Evolutionary conservation across 2,888 invertebrate species (phyloP).

Genomic region (Cyaniris semiargus): DNA sequence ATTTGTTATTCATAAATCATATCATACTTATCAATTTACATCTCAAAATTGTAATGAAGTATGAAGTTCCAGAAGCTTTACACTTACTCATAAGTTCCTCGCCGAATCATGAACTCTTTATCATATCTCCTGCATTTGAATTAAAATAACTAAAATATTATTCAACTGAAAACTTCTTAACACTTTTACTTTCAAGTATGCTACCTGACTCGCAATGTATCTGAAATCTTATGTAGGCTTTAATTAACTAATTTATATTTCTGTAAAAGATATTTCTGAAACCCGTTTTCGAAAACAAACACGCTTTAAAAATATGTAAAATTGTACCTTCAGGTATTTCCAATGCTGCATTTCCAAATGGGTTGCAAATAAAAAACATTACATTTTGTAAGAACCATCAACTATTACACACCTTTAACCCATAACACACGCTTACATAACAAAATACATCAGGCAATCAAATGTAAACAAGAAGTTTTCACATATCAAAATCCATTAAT

Average conservation of each 20-base stretch:
- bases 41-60: background rate
- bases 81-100: background rate
- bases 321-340: constrained; percentile 87
- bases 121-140: background rate
- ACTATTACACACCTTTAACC: background rate
- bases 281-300: background rate
- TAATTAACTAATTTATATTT: background rate
- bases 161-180: background rate
- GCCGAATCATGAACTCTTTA: background rate
- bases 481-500: background rate
- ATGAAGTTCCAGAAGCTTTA: background rate
- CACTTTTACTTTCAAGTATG: background rate
- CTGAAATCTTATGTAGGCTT: background rate
- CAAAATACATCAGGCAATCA: background rate
- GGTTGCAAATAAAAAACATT: constrained; percentile 50
- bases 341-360: constrained; percentile 83
- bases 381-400: constrained; percentile 21
- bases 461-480: constrained; percentile 12
- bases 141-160: background rate
- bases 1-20: background rate
- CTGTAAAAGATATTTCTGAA: background rate
- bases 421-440: background rate
- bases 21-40: background rate
- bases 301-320: background rate
- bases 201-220: background rate